Conservation (phyloP, 1,140 invertebrate species). For the Neodiprion pinetum region DNA sequence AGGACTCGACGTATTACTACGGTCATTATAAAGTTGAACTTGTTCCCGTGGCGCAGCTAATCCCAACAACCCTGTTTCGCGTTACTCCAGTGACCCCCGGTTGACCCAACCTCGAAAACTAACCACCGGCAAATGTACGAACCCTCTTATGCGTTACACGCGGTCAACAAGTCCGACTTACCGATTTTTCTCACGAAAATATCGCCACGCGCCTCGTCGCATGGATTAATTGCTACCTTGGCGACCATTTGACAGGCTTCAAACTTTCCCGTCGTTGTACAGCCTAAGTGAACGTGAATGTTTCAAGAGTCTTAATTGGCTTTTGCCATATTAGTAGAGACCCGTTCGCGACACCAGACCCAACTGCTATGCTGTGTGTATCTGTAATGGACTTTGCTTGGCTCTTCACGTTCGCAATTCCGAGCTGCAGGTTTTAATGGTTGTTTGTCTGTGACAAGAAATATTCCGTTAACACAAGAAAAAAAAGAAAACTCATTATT, state of each 20-base stretch:
- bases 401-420: too few relatives aligned
- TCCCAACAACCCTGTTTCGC: background rate
- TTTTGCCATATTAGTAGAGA: background rate
- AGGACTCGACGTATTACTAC: background rate
- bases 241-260: background rate
- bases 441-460: too few relatives aligned
- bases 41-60: conserved; percentile 1
- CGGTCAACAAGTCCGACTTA: background rate
- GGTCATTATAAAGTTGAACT: background rate
- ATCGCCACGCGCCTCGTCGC: background rate
- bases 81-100: conserved; percentile 3
- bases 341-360: background rate
- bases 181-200: background rate
- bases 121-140: background rate
- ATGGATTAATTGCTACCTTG: background rate
- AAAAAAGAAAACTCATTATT: too few relatives aligned
- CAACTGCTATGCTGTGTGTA: too few relatives aligned
- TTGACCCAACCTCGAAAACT: conserved; percentile 1
- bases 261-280: background rate
- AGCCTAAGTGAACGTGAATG: background rate
- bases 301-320: background rate
- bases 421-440: too few relatives aligned
- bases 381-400: too few relatives aligned
- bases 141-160: background rate
- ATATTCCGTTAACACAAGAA: too few relatives aligned